Base-by-base conservation (phyloP, 2,113 vertebrate genomes). In the Poeciliopsis occidentalis region DNA sequence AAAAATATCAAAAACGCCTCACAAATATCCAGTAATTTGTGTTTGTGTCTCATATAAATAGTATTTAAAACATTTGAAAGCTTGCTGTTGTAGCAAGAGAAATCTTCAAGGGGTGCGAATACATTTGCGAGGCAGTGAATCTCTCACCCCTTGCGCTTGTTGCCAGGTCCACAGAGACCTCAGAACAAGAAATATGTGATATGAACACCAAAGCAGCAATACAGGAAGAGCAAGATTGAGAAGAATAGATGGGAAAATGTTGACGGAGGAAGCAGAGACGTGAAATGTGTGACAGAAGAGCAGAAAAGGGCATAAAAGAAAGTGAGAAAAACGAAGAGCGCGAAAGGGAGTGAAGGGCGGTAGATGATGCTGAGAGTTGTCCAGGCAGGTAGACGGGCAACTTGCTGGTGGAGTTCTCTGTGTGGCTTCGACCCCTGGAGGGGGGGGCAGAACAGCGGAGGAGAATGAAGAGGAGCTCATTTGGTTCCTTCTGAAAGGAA, bases 131-230 rank as follows among this genome's bases (percentile, higher is more conserved):
- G 44, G 44, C 44, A 22, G 12, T 37, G n/a, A 17, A 19, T 64
- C 44, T 60, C n/a, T 74, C 75, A 71, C 64, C 44, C 10, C 37
- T 22, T 54, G 37, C 41, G 61, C 73, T 73, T 15, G 4, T 65
- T 80, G 26, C 76, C 65, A 62, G 67, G 75, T 79, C 75, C 61
- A 60, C 1, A 69, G 61, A 81, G 61, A 79, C 70, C 75, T 80
- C 31, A 30, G 66, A 73, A 72, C 73, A 65, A 79, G 39, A 78
- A 85, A 86, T 70, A 79, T 89, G 85, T 88, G 89, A 91, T 85
- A 79, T 83, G 90, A 90, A 84, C 89, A 89, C 82, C 82, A 89
- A 94, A 85, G 90, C 81, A 84, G 81, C 84, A 88, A 92, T 85
- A 85, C 67, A 91, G 79, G 72, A 79, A 69, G 81, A 88, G 87